Evolutionary conservation across 2,113 vertebrate genomes (phyloP), one percentile per base, ranked within the genome.

Genomic region (Steatornis caripensis): DNA sequence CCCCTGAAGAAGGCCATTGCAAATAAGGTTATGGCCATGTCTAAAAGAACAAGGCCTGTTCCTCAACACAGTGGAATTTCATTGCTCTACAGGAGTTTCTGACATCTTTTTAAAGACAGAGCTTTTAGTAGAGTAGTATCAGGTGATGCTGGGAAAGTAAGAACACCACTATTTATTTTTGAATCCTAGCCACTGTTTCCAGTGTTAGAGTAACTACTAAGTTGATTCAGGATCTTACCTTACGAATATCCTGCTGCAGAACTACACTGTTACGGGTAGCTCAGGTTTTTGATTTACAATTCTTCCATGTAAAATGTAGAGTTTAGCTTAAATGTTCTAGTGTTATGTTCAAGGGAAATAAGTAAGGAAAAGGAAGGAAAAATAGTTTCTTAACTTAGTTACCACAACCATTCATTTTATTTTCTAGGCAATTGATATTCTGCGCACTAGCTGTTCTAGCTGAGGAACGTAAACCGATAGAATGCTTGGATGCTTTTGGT

Each of bases 401-500:
- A 53, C 11, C 43, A 0, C 55, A 55, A 60, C 34, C 19, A 15
- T 58, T 76, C 11, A 80, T 93, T 82, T 70, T 83, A 5, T 88
- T 55, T 98, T 98, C 6, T 91, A 99, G 99, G 97, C 99, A 99
- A 95, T 95, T 99, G 93, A 99, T 99, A 84, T 99, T 99, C 94
- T 99, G 99, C 55, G 98, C 99, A 0, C 97, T 99, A 49, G 99
- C 99, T 0, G 99, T 99, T 93, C 97, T 99, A 87, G 97, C 98
- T 11, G 98, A 99, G 83, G 99, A 99, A 89, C 98, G 99, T 45
- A 99, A 95, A 87, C 99, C 99, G 2, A 95, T 99, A 27, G 99
- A 99, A 84, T 99, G 99, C 98, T 98, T 99, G 92, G 99, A 99
- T 97, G 99, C 99, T 36, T 99, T 99, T 87, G 99, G 99, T 97